These are phyloP conservation scores for Hecatera dysodea DNA, from an alignment of 2,888 invertebrate species.

Conservation along the genomic window DNA sequence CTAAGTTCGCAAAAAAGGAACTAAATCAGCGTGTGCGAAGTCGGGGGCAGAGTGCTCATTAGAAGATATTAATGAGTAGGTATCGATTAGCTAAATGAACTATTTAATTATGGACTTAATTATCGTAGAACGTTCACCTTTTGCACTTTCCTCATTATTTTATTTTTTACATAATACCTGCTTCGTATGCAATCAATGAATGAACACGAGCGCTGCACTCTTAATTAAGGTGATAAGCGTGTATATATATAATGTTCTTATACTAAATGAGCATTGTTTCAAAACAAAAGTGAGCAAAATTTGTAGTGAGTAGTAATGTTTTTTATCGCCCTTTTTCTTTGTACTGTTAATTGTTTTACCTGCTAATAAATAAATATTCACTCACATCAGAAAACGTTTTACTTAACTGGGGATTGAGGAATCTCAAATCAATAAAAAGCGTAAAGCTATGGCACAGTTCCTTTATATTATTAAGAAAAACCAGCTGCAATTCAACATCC, in stretches of 20 bases:
- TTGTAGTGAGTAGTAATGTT: background rate
- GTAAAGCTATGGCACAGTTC: slow-evolving; percentile 45
- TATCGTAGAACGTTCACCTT: slow-evolving; percentile 40
- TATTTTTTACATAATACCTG: background rate
- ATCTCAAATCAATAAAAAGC: slow-evolving; percentile 28
- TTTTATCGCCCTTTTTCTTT: background rate
- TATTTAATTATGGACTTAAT: slow-evolving; percentile 27
- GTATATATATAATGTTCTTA: too few species aligned
- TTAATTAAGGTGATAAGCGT: too few species aligned
- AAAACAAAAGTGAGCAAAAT: background rate
- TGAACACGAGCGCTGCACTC: background rate
- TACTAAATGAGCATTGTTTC: too few species aligned
- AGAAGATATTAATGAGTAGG: background rate
- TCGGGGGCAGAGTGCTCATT: too few species aligned
- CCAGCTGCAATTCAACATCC: slow-evolving; percentile 27
- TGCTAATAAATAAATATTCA: too few species aligned
- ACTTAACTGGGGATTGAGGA: background rate
- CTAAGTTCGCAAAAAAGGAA: too few species aligned
- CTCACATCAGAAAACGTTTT: background rate
- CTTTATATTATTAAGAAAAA: slow-evolving; percentile 50
- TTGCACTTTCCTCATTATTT: slow-evolving; percentile 6
- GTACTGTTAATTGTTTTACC: background rate
- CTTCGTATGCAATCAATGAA: background rate
- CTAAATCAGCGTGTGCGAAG: too few species aligned
- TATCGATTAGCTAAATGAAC: slow-evolving; percentile 7